Conservation (phyloP, 1,140 invertebrate species). For the Antheraea mylitta region DNA sequence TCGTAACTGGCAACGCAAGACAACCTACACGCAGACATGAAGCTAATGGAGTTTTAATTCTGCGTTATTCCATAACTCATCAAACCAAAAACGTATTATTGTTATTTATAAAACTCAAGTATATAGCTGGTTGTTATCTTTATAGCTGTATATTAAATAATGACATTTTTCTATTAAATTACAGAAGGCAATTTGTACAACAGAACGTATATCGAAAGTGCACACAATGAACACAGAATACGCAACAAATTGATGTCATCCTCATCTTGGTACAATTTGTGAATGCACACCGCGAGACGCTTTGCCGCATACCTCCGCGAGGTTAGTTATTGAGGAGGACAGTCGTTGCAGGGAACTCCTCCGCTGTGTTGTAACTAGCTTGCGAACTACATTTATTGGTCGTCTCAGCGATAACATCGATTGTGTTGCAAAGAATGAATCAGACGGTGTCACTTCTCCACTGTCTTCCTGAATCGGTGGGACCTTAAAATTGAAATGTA, state of each 20-base stretch:
- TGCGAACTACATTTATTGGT: slow-evolving; percentile 70
- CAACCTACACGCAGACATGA: not conserved
- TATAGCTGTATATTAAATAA: not conserved
- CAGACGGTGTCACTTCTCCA: slow-evolving; percentile 49
- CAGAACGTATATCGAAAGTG: not conserved
- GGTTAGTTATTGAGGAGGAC: slow-evolving; percentile 71
- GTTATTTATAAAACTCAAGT: not conserved
- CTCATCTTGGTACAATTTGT: slow-evolving; percentile 21
- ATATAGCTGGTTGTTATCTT: not conserved
- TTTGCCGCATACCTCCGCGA: slow-evolving; percentile 65
- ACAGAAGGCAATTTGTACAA: not conserved
- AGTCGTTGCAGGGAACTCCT: slow-evolving; percentile 68
- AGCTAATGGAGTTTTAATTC: not conserved
- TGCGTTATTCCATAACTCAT: not conserved
- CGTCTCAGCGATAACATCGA: slow-evolving; percentile 57
- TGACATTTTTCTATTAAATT: not conserved
- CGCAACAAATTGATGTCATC: not conserved
- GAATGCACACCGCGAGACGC: slow-evolving; percentile 53
- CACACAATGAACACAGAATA: not conserved
- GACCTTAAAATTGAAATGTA: slow-evolving; percentile 56
- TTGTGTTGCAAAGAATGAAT: slow-evolving; percentile 57
- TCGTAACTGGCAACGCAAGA: not conserved
- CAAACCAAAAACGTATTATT: not conserved
- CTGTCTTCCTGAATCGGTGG: slow-evolving; percentile 60
- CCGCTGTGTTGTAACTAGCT: slow-evolving; percentile 69